Evolutionary conservation across 2,888 invertebrate genomes (phyloP), one percentile per base, ranked within the genome.

Genomic region (Scaptomyza cyrtandrae): DNA sequence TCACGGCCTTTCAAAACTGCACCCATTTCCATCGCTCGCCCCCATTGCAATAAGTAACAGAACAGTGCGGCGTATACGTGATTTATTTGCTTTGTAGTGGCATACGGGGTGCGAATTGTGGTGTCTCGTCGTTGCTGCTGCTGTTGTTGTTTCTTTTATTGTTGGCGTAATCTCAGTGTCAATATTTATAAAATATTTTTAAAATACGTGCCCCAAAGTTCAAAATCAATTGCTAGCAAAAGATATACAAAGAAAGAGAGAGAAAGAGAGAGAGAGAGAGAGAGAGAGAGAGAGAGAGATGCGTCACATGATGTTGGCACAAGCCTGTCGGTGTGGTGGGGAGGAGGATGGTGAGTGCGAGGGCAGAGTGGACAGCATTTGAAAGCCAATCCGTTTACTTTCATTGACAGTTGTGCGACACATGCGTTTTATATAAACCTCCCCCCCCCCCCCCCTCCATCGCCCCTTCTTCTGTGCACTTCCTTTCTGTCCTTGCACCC

Each of bases 301-400:
- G 62, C 58, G 71, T 52, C 65, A 65, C 58, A 65, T 70, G 75
- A 57, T 53, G 62, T 57, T 45, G 64, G 27, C 49, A 60, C 50
- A 52, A 39, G 50, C 16, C 33, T 14, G 39, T 29, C 27, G 57
- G 48, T 13, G 31, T 9, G 0, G 16, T 3, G 45, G 16, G n/a
- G 5, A 3, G 24, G 14, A 3, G 2, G 37, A 0, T 24, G 1
- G 27, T n/a, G 9, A 2, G 31, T 14, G 37, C 6, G 35, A 7
- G 6, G 4, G n/a, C 45, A 50, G 44, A 63, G 66, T 63, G 79
- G 64, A 62, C 71, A 81, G 58, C 56, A 74, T 79, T 85, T 74
- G 78, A 71, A 74, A 85, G 88, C 81, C 84, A 88, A 88, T 88
- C 88, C 83, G 88, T 87, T 87, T 79, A 87, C 83, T 86, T 77